Conservation (phyloP, 1,140 invertebrate genomes). For the Pteromalus puparum region DNA sequence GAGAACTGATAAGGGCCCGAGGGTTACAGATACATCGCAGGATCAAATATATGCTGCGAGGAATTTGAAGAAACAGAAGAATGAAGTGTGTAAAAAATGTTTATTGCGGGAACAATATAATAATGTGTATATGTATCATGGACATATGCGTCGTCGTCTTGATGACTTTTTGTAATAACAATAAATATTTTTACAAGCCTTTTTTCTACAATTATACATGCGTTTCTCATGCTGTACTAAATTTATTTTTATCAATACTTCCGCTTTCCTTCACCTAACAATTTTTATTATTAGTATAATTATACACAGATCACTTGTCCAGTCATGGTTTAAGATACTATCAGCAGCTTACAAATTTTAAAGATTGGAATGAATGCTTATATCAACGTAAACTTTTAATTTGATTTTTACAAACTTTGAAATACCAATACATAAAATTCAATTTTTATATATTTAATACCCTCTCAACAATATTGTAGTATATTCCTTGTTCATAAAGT, state of each 20-base stretch:
- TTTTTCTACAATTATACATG: background rate
- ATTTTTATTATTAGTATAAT: background rate
- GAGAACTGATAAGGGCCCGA: slow-evolving; percentile 87
- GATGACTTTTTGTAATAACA: background rate
- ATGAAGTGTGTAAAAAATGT: slow-evolving; percentile 10
- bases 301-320: background rate
- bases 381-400: too few species aligned
- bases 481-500: too few species aligned
- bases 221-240: background rate
- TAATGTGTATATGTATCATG: background rate
- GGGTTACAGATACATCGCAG: slow-evolving; percentile 74
- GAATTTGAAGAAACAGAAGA: background rate
- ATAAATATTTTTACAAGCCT: slow-evolving; percentile 16
- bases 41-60: slow-evolving; percentile 39
- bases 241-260: background rate
- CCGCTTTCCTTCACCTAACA: background rate
- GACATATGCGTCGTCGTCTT: background rate
- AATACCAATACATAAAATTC: too few species aligned
- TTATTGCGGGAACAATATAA: slow-evolving; percentile 9
- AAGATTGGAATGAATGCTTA: background rate
- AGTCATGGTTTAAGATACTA: background rate
- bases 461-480: too few species aligned
- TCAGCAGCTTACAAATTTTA: background rate
- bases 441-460: too few species aligned
- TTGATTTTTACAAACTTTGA: too few species aligned